phyloP scores from a whole-genome alignment of 2,888 invertebrate species.

The Linyphia triangularis region DNA sequence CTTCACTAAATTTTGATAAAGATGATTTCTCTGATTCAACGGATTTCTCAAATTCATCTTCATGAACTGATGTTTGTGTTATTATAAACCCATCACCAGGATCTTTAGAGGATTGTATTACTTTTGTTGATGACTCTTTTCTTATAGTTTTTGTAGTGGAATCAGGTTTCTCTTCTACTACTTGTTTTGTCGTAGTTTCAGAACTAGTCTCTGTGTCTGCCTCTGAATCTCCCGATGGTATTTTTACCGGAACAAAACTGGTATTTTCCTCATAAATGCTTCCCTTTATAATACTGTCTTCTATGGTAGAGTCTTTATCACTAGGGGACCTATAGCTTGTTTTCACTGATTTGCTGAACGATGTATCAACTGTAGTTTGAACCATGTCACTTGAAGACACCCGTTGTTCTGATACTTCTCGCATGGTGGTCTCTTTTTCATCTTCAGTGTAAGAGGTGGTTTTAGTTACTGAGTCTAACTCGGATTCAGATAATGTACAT shows the following conservation, averaged over 20 bases:
- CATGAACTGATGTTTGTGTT: background rate
- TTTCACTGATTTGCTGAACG: too few species aligned
- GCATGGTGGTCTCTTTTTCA: too few species aligned
- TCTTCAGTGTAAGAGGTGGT: background rate
- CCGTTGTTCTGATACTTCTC: too few species aligned
- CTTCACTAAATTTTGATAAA: background rate
- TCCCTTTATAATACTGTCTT: background rate
- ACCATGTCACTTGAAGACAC: too few species aligned
- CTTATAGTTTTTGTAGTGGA: background rate
- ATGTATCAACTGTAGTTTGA: background rate
- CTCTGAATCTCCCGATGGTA: background rate
- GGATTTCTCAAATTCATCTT: background rate
- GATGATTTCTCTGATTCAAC: constrained; percentile 7
- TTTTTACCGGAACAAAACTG: too few species aligned
- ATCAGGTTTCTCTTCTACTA: background rate
- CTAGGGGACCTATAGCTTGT: too few species aligned
- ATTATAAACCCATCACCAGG: background rate
- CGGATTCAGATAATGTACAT: background rate
- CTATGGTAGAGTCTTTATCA: background rate
- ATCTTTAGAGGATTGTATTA: background rate
- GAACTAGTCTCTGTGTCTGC: background rate
- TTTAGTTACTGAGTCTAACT: background rate
- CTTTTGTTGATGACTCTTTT: background rate
- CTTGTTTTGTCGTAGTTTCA: background rate
- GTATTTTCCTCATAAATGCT: background rate